These are phyloP conservation scores for Luidia sarsii DNA, from an alignment of 53 echinoderm and acorn worm genomes.

Conservation along the genomic window DNA sequence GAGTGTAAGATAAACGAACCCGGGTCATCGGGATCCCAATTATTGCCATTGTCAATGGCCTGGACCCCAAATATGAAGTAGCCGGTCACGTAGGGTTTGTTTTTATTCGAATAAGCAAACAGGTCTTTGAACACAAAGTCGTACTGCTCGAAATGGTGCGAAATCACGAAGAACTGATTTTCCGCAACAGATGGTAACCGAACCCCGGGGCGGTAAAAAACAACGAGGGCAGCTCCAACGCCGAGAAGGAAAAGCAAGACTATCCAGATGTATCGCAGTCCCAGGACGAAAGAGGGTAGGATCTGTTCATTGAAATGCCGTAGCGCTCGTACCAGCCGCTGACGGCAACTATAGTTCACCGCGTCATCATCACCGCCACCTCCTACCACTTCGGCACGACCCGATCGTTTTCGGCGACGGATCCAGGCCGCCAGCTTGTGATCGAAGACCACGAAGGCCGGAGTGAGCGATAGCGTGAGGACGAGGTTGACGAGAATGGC, in stretches of 20 bases:
- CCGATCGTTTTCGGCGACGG: not conserved
- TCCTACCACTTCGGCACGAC: not conserved
- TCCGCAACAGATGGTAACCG: slow-evolving; percentile 60
- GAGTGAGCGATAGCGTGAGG: slow-evolving; percentile 70
- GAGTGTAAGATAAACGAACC: slow-evolving; percentile 26
- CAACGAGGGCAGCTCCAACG: slow-evolving; percentile 53
- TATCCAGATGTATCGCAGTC: slow-evolving; percentile 70
- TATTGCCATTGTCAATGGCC: slow-evolving; percentile 54
- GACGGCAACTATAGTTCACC: not conserved
- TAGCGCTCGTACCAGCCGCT: not conserved
- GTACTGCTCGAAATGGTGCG: slow-evolving; percentile 77
- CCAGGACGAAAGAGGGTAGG: slow-evolving; percentile 67
- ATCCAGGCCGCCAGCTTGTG: not conserved
- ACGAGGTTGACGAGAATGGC: slow-evolving; percentile 67
- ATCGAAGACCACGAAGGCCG: slow-evolving; percentile 3
- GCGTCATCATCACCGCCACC: too few relatives aligned
- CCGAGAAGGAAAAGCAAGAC: slow-evolving; percentile 49
- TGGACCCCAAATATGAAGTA: slow-evolving; percentile 63
- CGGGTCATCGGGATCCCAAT: slow-evolving; percentile 62
- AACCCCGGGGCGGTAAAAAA: slow-evolving; percentile 64
- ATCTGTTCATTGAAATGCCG: slow-evolving; percentile 2
- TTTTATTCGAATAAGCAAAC: not conserved
- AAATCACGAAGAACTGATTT: slow-evolving; percentile 58
- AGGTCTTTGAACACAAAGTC: slow-evolving; percentile 60
- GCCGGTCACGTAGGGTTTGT: not conserved